Conservation (phyloP, 37 sponge, comb jelly and placozoan species). For the Theonella swinhoei region DNA sequence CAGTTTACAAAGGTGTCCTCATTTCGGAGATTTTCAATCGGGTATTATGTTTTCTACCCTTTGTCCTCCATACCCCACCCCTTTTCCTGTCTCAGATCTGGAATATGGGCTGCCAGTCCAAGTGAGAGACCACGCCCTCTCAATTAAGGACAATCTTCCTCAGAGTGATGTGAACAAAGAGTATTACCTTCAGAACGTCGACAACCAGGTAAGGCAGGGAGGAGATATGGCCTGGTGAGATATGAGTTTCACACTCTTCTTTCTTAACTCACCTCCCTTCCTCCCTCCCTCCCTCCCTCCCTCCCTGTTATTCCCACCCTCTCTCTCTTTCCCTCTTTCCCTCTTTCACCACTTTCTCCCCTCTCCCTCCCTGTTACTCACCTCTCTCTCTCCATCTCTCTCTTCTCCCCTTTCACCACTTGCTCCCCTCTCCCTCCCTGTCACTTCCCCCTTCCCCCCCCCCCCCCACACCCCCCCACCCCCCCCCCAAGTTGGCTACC, state of each 20-base stretch:
- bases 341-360: too few species aligned
- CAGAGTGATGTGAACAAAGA: conserved; percentile 94
- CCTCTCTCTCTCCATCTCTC: background rate
- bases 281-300: background rate
- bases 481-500: conserved; percentile 26
- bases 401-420: background rate
- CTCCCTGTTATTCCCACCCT: too few species aligned
- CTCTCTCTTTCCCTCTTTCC: too few species aligned
- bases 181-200: conserved; percentile 89
- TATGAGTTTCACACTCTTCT: background rate
- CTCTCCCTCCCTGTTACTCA: too few species aligned
- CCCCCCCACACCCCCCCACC: background rate
- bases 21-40: too few species aligned
- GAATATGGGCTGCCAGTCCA: conserved; percentile 96
- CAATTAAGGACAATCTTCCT: conserved; percentile 83
- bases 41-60: too few species aligned
- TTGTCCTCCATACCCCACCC: too few species aligned
- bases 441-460: background rate
- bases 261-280: too few species aligned
- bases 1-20: too few species aligned
- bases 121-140: conserved; percentile 81
- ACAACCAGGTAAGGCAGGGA: conserved; percentile 52
- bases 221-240: too few species aligned
- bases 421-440: background rate
- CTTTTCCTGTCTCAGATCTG: conserved; percentile 38